Evolutionary conservation across 2,797 vertebrate species (phyloP), one percentile per base, ranked within the genome.

Genomic region (Furcifer pardalis): DNA sequence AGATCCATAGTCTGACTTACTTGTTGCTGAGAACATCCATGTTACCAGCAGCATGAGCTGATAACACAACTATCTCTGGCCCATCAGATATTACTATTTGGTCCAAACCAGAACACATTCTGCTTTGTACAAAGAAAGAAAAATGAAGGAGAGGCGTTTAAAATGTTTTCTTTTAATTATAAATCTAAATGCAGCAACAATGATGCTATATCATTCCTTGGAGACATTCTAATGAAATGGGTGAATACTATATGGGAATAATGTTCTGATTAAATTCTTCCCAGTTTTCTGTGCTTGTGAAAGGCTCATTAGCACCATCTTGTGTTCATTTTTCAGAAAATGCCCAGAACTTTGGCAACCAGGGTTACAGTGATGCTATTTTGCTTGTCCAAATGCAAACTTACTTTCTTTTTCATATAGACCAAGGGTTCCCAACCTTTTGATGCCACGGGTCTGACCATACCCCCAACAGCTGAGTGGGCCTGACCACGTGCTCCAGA

Each of bases 251-350:
- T 77, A 83, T 86, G 66, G 66, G 27, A 72, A 32, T 74, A 8
- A 10, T 63, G 85, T 87, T 59, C 66, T 88, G 87, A 83, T 79
- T n/a, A n/a, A 82, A n/a, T 56, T 76, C 63, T 12, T 10, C 25
- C 0, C 0, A 62, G 42, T n/a, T 15, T 10, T 25, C 2, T 1
- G 3, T 35, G 17, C 88, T 73, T 46, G 77, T 86, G 0, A 17
- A 71, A 91, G 77, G 90, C 73, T 89, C 66, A 80, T 52, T 77
- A n/a, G 78, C 85, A 56, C 94, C 92, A 94, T 83, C 92, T 95
- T 93, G 94, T 25, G 77, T 4, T 77, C 60, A 2, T 13, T 7
- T 66, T 32, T 32, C 25, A 60, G 56, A 75, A 84, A 91, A 89
- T 60, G 9, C 7, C 8, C 25, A 12, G 17, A 10, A 0, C 0